Conservation (phyloP, 2,113 vertebrate genomes). For the Mormyrus iriodes region DNA sequence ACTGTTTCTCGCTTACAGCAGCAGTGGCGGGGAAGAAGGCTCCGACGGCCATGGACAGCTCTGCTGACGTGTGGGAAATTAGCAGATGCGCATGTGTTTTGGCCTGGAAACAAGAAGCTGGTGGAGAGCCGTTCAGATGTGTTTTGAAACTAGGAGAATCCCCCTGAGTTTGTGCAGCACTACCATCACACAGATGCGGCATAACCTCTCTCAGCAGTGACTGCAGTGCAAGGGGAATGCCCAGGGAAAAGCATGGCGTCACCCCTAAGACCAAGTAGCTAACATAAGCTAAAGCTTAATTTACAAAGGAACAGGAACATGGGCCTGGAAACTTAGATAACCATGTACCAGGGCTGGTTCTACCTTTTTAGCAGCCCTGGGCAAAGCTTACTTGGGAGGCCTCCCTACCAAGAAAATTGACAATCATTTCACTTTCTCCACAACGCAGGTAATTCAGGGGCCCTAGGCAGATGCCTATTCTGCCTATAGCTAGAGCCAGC, state of each 20-base stretch:
- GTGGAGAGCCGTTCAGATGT: neutral
- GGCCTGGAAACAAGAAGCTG: neutral
- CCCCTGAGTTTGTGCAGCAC: neutral
- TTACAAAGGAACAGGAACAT: neutral
- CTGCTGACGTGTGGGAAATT: neutral
- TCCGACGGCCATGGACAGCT: neutral
- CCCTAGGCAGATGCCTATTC: neutral
- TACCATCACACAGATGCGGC: neutral
- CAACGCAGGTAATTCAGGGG: neutral
- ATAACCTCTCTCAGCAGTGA: neutral
- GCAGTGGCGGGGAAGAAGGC: slow-evolving; percentile 12
- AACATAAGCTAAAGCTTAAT: neutral
- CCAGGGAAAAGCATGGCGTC: neutral
- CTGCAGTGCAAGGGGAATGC: neutral
- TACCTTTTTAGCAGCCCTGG: neutral
- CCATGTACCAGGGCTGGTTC: neutral
- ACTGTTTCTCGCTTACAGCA: slow-evolving; percentile 28
- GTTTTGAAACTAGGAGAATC: neutral
- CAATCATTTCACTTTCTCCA: neutral
- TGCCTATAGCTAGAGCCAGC: neutral
- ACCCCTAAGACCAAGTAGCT: neutral
- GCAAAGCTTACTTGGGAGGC: neutral
- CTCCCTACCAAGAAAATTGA: neutral
- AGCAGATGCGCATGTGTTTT: neutral
- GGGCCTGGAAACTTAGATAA: neutral